Percentiles rank a stretch among this genome's conserved stretches.
Conservation (phyloP, 2,888 invertebrate species). For the Camponotus fellah region DNA sequence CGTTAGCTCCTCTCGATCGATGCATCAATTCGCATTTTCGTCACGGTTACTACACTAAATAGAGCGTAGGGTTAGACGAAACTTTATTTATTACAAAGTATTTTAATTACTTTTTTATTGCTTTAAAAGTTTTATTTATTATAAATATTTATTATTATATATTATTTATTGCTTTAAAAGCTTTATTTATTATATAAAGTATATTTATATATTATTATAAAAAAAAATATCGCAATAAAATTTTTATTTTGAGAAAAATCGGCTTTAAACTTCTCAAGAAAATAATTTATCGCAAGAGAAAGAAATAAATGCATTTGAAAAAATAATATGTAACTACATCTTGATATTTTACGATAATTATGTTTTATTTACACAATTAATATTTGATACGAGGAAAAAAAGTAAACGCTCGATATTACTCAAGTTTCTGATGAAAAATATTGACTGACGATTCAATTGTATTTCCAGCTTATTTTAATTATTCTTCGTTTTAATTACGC, state of each 20-base stretch:
- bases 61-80: neutral
- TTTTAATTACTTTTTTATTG: neutral
- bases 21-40: slow-evolving; percentile 18
- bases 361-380: neutral
- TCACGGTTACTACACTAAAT: slow-evolving; percentile 19
- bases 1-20: slow-evolving; percentile 46
- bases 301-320: neutral
- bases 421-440: neutral
- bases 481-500: neutral
- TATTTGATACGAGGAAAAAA: neutral
- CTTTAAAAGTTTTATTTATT: neutral
- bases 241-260: neutral
- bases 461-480: neutral
- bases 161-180: no score
- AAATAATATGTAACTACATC: neutral
- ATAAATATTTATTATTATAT: no score
- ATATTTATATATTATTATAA: neutral
- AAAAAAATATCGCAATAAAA: neutral
- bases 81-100: neutral
- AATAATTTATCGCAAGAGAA: neutral
- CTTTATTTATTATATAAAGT: no score
- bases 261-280: neutral
- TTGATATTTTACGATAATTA: neutral
- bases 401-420: neutral
- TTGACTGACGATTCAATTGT: neutral